Evolutionary conservation across 2,113 vertebrate species (phyloP).

Genomic region (Choloepus hoffmanni): DNA sequence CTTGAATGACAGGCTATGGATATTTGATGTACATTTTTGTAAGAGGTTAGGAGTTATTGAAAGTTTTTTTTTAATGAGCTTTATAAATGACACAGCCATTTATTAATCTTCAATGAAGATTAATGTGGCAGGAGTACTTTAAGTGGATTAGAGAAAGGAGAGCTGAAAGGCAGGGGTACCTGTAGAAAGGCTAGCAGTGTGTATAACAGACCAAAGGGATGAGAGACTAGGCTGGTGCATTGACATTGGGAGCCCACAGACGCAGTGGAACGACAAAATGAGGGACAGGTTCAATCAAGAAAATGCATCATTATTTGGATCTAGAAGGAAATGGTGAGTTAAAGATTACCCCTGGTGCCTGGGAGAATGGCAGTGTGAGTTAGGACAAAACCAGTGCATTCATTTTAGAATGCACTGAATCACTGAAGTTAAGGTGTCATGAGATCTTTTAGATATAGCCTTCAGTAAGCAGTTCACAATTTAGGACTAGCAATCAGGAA

Average conservation of each 20-base stretch:
- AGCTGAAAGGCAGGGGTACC: background rate
- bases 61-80: background rate
- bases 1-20: background rate
- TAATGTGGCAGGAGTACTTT: background rate
- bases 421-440: background rate
- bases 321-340: background rate
- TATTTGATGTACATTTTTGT: constrained; percentile 1
- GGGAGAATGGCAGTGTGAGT: background rate
- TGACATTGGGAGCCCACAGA: background rate
- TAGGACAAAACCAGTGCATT: background rate
- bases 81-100: constrained; percentile 18
- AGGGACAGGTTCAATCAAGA: background rate
- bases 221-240: background rate
- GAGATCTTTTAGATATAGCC: background rate
- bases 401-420: background rate
- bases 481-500: constrained; percentile 28
- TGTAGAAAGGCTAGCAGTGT: background rate
- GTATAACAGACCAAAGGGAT: background rate
- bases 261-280: background rate
- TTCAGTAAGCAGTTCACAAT: background rate
- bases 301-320: background rate
- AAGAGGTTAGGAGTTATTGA: background rate
- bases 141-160: constrained; percentile 6
- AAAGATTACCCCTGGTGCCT: background rate
- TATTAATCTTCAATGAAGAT: constrained; percentile 20